A percentile compares a stretch with the other conserved stretches of the same genome.
Evolutionary conservation across 2,888 invertebrate species (phyloP).

Genomic region (Anthoptus insignis): DNA sequence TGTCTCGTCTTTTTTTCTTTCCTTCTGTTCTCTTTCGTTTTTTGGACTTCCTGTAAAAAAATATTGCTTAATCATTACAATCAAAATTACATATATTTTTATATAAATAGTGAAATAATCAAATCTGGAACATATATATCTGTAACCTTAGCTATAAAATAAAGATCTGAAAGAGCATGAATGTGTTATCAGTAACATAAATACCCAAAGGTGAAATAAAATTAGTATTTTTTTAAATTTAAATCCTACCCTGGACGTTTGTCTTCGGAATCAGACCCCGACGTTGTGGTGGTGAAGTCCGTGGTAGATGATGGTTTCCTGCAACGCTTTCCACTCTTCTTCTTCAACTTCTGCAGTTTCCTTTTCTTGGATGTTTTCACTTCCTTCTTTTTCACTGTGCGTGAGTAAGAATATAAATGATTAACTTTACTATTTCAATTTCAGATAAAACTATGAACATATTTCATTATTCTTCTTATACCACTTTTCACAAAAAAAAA

Average conservation of each 20-base stretch:
- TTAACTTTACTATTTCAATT: not conserved
- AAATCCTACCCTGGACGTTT: constrained; percentile 30
- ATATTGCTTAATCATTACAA: not conserved
- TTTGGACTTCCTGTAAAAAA: constrained; percentile 42
- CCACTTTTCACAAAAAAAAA: no score
- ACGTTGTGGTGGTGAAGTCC: constrained; percentile 54
- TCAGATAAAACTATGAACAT: no score
- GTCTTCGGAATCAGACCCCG: constrained; percentile 52
- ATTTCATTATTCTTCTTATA: no score
- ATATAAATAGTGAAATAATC: no score
- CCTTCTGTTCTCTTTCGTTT: constrained; percentile 52
- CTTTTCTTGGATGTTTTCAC: constrained; percentile 69
- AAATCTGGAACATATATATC: no score
- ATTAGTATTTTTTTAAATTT: no score
- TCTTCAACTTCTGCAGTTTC: constrained; percentile 66
- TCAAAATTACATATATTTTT: no score
- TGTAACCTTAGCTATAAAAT: no score
- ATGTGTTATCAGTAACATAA: no score
- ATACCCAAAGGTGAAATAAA: no score
- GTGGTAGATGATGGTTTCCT: constrained; percentile 59
- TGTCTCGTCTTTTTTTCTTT: constrained; percentile 52
- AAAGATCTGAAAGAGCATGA: no score
- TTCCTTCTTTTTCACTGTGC: constrained; percentile 66
- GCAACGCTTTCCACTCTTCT: constrained; percentile 68
- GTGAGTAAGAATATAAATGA: constrained; percentile 16